Evolutionary conservation across 2,888 invertebrate genomes (phyloP).

Genomic region (Cylloceria caligata): DNA sequence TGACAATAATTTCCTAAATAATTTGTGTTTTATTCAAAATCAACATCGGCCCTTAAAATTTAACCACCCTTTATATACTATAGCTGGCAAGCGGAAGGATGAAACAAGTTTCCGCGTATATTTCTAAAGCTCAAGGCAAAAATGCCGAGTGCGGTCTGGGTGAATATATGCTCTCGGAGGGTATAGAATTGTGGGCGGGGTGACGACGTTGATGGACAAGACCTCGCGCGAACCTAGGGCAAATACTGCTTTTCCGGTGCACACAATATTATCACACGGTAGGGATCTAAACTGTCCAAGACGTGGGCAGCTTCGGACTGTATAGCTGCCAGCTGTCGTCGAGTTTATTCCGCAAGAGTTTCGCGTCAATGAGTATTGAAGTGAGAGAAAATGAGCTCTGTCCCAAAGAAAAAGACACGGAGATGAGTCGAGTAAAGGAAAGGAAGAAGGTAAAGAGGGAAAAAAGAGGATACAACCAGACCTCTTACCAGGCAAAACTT

Average conservation of each 20-base stretch:
- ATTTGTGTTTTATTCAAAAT: too few relatives aligned
- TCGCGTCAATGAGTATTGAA: conserved; percentile 23
- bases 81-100: conserved; percentile 23
- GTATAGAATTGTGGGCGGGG: conserved; percentile 32
- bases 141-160: conserved; percentile 25
- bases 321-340: conserved; percentile 13
- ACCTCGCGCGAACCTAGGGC: conserved; percentile 63
- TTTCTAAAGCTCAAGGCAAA: conserved; percentile 49
- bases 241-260: conserved; percentile 74
- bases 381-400: neutral
- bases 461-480: conserved; percentile 43
- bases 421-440: conserved; percentile 31
- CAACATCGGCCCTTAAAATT: too few relatives aligned
- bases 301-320: conserved; percentile 58
- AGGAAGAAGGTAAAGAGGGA: conserved; percentile 23
- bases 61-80: neutral
- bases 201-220: conserved; percentile 44
- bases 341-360: conserved; percentile 36
- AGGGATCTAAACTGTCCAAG: conserved; percentile 77
- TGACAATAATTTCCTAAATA: too few relatives aligned
- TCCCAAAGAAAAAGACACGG: conserved; percentile 26
- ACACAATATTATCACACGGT: conserved; percentile 81
- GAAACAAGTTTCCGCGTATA: conserved; percentile 56
- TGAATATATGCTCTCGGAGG: conserved; percentile 42
- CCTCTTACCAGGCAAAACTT: conserved; percentile 39